Conservation (phyloP, 1,140 invertebrate species). For the Pteromalus puparum region DNA sequence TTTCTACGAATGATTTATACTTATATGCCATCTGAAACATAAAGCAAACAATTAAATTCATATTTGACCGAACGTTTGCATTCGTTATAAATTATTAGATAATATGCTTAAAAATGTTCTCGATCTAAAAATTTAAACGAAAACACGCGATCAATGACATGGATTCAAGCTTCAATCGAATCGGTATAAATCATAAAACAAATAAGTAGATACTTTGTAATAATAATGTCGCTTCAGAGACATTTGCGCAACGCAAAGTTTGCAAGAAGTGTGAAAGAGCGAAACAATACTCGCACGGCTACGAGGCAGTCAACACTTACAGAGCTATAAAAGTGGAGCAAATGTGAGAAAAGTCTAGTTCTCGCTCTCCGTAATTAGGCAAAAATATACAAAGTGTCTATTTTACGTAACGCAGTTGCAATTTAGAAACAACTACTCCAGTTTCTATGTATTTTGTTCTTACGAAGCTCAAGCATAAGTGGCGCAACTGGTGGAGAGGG, state of each 20-base stretch:
- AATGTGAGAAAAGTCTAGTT: slow-evolving; percentile 28
- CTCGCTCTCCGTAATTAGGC: not conserved
- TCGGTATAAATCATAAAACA: no score
- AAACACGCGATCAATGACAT: no score
- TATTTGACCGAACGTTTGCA: no score
- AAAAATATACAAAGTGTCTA: slow-evolving; percentile 35
- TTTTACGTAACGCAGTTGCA: slow-evolving; percentile 3
- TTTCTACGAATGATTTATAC: not conserved
- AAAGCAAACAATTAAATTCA: not conserved
- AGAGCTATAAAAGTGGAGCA: slow-evolving; percentile 10
- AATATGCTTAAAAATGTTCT: no score
- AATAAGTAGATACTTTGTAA: not conserved
- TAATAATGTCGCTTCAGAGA: not conserved
- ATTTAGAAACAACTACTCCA: slow-evolving; percentile 8
- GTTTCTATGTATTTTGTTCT: not conserved
- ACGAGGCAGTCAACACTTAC: not conserved
- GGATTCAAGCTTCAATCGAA: no score
- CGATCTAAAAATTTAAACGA: no score
- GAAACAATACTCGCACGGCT: not conserved
- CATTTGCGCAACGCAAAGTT: not conserved
- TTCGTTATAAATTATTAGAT: no score
- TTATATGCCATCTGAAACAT: not conserved
- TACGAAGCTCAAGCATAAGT: not conserved
- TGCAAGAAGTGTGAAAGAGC: not conserved
- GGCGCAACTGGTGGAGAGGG: not conserved